Evolutionary conservation across 2,888 invertebrate genomes (phyloP).

Genomic region (Schizaphis graminum): DNA sequence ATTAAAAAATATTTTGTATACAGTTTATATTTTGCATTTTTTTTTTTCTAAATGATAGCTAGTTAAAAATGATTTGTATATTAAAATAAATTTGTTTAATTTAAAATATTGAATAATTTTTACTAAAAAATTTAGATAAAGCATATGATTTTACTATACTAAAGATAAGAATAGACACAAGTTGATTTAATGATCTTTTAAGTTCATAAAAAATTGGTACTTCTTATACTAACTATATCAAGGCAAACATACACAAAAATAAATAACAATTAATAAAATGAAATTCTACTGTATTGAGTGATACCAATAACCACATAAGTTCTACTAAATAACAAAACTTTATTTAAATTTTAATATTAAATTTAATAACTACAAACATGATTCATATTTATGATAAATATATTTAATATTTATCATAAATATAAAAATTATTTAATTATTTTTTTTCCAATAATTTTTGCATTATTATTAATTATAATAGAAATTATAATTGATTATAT

Average conservation of each 20-base stretch:
- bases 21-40: not conserved
- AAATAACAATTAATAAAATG: not conserved
- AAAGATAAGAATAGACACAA: not conserved
- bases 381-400: not conserved
- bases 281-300: not conserved
- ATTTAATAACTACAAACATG: not conserved
- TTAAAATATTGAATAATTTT: not conserved
- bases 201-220: not conserved
- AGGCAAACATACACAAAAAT: not conserved
- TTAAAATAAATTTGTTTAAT: not conserved
- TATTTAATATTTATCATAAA: not conserved
- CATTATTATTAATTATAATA: not conserved
- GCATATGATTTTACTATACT: not conserved
- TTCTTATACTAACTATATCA: not conserved
- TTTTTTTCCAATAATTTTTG: not conserved
- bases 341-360: not conserved
- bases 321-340: not conserved
- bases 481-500: not conserved
- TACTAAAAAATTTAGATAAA: not conserved
- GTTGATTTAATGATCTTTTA: not conserved
- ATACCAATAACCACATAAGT: not conserved
- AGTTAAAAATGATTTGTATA: not conserved
- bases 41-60: not conserved
- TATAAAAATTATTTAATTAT: not conserved
- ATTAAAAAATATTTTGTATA: not conserved